Base-by-base conservation (phyloP, 2,797 vertebrate species). In the Enteromius mattozi region DNA sequence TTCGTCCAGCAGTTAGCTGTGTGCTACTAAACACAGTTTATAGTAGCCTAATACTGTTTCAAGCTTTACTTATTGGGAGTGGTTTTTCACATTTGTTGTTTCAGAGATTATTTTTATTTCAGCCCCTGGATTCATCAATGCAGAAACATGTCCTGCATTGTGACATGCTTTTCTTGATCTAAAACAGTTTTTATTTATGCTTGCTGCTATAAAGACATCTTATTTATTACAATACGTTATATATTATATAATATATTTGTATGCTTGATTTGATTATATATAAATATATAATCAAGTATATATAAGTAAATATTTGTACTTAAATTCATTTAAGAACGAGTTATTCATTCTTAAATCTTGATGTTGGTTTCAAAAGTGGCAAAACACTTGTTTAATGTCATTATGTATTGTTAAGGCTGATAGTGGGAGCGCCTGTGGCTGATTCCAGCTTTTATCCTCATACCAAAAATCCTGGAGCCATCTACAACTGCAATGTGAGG, bases 361-460 rank as follows among this genome's bases (percentile, higher is more conserved):
- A 61, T 9, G 19, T 76, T 76, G 13, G 33, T 77, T 19, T 2
- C 14, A 42, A 40, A 77, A 17, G 7, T 35, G 54, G 37, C 19
- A 37, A 54, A n/a, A 56, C 14, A 30, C 56, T 63, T 19, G 30
- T 71, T 79, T 37, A 72, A 40, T 56, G 49, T 33, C 19, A 24
- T 86, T 86, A 12, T 86, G 49, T 87, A 27, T 40, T 79, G 88
- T 87, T 56, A 85, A 99, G 98, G 98, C 92, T 98, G 79, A 87
- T 99, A 21, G 96, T 89, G 12, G 98, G 98, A 42, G 97, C 98
- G 2, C 98, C 98, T 6, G 94, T 94, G 40, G 96, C 95, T 19
- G 95, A 89, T 87, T 96, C 95, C 75, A 90, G 91, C 13, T 82
- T 90, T 83, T 91, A 91, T 82, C 56, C 65, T 4, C 92, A 86